A percentile compares a stretch with the other conserved stretches of the same genome.
These are phyloP conservation scores for Nephrotoma guestfalica DNA, from an alignment of 2,888 invertebrate species.

Conservation along the genomic window DNA sequence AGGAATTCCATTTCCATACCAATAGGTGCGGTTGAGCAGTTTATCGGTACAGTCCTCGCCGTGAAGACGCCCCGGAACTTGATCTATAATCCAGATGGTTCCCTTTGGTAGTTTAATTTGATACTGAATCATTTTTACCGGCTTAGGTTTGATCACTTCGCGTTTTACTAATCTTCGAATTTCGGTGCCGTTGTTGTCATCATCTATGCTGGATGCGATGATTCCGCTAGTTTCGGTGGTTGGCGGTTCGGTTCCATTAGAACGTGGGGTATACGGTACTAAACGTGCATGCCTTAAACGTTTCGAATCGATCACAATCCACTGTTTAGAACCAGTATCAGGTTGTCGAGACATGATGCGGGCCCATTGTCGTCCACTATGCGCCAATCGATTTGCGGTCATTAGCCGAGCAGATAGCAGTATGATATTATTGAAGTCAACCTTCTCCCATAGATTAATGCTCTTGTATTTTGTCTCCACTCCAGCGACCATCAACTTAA, in stretches of 20 bases:
- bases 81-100: constrained; percentile 59
- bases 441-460: constrained; percentile 48
- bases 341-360: constrained; percentile 53
- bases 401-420: constrained; percentile 62
- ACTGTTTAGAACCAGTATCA: constrained; percentile 75
- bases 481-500: constrained; percentile 52
- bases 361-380: constrained; percentile 58
- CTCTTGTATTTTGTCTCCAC: constrained; percentile 67
- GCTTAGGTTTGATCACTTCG: neutral
- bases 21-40: constrained; percentile 47
- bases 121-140: neutral
- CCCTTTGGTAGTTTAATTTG: constrained; percentile 21
- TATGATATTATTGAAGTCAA: constrained; percentile 37
- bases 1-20: constrained; percentile 42
- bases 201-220: neutral
- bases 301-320: constrained; percentile 66
- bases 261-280: neutral
- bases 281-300: constrained; percentile 16
- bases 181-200: constrained; percentile 7
- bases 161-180: neutral
- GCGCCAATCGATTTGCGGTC: constrained; percentile 69
- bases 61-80: constrained; percentile 49
- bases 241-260: neutral
- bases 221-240: neutral
- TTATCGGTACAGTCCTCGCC: constrained; percentile 51